A percentile compares a stretch with the other conserved stretches of the same genome.
Evolutionary conservation across 2,888 invertebrate genomes (phyloP).

Genomic region (Pterostichus madidus): DNA sequence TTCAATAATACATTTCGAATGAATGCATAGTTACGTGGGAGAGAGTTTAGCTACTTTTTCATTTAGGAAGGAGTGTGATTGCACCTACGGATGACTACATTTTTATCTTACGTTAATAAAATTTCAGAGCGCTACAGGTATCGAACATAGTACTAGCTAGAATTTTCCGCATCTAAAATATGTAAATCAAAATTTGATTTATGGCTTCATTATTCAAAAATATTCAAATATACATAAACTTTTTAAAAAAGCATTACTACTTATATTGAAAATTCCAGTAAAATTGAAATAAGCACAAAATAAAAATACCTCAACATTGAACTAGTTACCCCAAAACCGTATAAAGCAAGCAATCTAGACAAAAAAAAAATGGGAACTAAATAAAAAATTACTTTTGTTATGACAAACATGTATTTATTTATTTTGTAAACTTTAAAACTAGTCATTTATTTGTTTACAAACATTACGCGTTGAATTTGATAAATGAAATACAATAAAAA

Average conservation of each 20-base stretch:
- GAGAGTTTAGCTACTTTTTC: too few species aligned
- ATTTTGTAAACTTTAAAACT: too few species aligned
- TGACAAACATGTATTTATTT: too few species aligned
- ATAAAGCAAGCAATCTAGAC: too few species aligned
- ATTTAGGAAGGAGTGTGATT: neutral
- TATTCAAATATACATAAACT: slow-evolving; percentile 51
- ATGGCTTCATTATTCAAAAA: slow-evolving; percentile 50
- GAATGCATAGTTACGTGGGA: too few species aligned
- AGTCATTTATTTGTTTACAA: too few species aligned
- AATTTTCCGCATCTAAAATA: slow-evolving; percentile 40
- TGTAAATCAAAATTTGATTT: slow-evolving; percentile 52
- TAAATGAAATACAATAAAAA: too few species aligned
- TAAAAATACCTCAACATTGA: neutral
- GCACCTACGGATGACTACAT: neutral
- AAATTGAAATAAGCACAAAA: neutral
- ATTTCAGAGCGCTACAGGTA: slow-evolving; percentile 26
- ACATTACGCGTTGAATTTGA: too few species aligned
- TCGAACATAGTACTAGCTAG: slow-evolving; percentile 9
- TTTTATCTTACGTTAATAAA: slow-evolving; percentile 23
- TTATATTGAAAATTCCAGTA: slow-evolving; percentile 32
- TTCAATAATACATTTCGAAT: too few species aligned
- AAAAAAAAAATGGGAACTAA: too few species aligned
- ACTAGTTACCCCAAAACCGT: too few species aligned
- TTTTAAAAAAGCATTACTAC: slow-evolving; percentile 29
- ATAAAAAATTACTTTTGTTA: too few species aligned